These are phyloP conservation scores for Acleris emargana DNA, from an alignment of 2,888 invertebrate species.

Conservation along the genomic window DNA sequence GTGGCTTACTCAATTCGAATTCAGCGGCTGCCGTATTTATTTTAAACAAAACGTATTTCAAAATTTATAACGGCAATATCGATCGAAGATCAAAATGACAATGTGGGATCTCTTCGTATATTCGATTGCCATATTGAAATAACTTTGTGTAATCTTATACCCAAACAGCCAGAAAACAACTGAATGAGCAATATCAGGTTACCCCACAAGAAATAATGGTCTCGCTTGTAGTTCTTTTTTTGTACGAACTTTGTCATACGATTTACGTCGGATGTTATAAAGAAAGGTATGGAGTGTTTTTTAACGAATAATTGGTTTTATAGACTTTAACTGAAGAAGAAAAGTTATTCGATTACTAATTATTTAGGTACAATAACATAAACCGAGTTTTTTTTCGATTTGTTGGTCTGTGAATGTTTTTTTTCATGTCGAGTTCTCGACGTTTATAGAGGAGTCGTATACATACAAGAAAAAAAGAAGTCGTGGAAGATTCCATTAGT, in stretches of 20 bases:
- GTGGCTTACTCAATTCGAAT: background rate
- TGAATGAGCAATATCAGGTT: conserved; percentile 81
- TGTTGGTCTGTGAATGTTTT: too few relatives aligned
- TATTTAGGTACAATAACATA: too few relatives aligned
- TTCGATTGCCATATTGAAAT: conserved; percentile 80
- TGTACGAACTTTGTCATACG: conserved; percentile 53
- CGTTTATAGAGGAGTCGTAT: too few relatives aligned
- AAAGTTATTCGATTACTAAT: conserved; percentile 48
- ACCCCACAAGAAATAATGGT: conserved; percentile 69
- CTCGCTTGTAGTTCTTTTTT: conserved; percentile 64
- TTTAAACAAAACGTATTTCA: conserved; percentile 39
- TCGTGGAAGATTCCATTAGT: conserved; percentile 67
- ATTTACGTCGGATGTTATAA: conserved; percentile 59
- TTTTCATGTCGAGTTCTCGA: too few relatives aligned
- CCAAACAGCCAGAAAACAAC: conserved; percentile 80
- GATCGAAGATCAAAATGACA: conserved; percentile 56
- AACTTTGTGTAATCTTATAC: conserved; percentile 83
- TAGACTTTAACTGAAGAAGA: background rate
- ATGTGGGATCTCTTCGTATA: conserved; percentile 68
- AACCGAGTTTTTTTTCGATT: too few relatives aligned
- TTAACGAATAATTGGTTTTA: background rate
- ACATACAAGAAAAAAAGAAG: conserved; percentile 46
- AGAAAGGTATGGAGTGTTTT: conserved; percentile 25
- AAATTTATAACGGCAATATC: conserved; percentile 17
- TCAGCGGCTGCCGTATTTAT: conserved; percentile 5